These are phyloP conservation scores for Macrosiphum euphorbiae DNA, from an alignment of 2,888 invertebrate genomes.

Conservation along the genomic window DNA sequence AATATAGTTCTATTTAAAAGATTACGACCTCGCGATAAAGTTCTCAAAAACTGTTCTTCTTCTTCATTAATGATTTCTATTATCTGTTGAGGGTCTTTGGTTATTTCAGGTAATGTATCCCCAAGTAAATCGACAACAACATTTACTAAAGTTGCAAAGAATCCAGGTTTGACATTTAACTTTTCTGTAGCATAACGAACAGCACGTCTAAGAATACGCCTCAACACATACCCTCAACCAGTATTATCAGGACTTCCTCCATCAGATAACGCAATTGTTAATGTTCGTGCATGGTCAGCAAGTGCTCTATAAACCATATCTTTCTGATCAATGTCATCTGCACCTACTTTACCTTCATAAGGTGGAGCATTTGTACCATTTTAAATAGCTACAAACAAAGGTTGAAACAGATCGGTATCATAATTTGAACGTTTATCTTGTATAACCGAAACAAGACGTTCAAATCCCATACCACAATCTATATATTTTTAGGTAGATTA, in stretches of 20 bases:
- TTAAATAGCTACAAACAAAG: constrained; percentile 94
- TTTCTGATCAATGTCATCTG: constrained; percentile 90
- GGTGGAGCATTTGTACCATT: constrained; percentile 83
- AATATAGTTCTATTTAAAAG: constrained; percentile 91
- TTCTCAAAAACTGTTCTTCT: constrained; percentile 97
- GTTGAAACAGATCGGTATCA: constrained; percentile 96
- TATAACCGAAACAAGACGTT: constrained; percentile 96
- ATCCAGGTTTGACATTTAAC: constrained; percentile 93
- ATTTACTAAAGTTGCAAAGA: constrained; percentile 90
- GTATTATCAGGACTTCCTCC: constrained; percentile 98
- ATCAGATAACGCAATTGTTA: constrained; percentile 96
- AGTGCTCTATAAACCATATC: constrained; percentile 99
- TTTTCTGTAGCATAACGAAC: constrained; percentile 98
- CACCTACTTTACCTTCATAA: constrained; percentile 92
- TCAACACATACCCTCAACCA: constrained; percentile 92
- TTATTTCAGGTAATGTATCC: constrained; percentile 77
- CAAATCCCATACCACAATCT: constrained; percentile 98
- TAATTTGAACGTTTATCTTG: constrained; percentile 97
- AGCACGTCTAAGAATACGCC: constrained; percentile 94
- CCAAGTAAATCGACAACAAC: constrained; percentile 88
- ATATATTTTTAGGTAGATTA: constrained; percentile 93
- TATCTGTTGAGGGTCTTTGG: constrained; percentile 90
- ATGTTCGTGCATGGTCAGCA: constrained; percentile 97
- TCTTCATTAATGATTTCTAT: constrained; percentile 98
- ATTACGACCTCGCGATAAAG: constrained; percentile 89